These are phyloP conservation scores for Melanogrammus aeglefinus DNA, from an alignment of 2,797 vertebrate species.

Conservation along the genomic window DNA sequence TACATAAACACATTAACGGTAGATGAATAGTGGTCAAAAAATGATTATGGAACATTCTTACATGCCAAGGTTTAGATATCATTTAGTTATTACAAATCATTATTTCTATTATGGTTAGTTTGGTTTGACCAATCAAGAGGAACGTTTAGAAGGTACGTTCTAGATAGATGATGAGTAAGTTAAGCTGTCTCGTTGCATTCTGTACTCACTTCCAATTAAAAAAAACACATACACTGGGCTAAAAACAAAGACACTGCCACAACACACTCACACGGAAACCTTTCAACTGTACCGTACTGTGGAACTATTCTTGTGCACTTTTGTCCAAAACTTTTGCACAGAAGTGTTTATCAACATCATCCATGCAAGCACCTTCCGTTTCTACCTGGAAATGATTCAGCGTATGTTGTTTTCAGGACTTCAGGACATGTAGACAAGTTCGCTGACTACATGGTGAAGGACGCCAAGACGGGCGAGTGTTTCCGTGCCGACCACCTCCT, in stretches of 20 bases:
- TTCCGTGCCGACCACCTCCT: conserved; percentile 97
- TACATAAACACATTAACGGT: neutral
- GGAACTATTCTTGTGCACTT: neutral
- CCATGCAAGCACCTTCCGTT: neutral
- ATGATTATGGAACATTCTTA: neutral
- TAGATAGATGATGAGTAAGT: neutral
- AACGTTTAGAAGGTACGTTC: neutral
- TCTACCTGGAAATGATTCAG: neutral
- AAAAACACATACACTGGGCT: neutral
- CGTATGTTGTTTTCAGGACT: conserved; percentile 76
- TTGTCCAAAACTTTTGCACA: neutral
- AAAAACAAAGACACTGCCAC: neutral
- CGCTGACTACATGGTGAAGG: conserved; percentile 99
- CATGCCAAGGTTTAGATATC: neutral
- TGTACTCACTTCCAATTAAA: neutral
- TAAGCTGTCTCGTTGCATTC: neutral
- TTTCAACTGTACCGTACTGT: neutral
- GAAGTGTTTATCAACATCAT: neutral
- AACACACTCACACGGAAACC: neutral
- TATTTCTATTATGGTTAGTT: neutral
- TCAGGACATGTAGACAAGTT: conserved; percentile 98
- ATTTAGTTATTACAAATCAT: neutral
- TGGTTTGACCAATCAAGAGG: neutral
- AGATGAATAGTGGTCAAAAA: neutral
- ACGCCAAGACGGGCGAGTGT: conserved; percentile 94